Evolutionary conservation across 2,888 invertebrate genomes (phyloP).

Genomic region (Phragmatobia fuliginosa): DNA sequence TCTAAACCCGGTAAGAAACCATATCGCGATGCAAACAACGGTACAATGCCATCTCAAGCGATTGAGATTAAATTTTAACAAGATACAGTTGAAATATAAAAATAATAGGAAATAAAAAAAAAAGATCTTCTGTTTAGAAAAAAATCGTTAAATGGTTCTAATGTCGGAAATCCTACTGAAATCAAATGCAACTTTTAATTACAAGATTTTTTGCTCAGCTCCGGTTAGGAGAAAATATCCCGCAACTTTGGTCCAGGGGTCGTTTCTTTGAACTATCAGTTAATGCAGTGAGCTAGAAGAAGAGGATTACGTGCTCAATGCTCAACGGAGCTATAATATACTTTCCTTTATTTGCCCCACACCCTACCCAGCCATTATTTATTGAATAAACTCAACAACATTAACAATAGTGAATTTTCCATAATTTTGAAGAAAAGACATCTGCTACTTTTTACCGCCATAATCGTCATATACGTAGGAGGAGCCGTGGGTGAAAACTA

Average conservation of each 20-base stretch:
- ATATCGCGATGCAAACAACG: no score
- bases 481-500: no score
- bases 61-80: no score
- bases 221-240: constrained; percentile 16
- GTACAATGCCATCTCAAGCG: no score
- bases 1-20: no score
- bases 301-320: constrained; percentile 37
- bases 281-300: constrained; percentile 38
- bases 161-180: background rate
- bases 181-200: background rate
- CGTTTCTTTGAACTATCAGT: constrained; percentile 43
- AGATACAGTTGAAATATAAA: background rate
- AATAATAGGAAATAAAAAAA: no score
- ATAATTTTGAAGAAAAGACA: no score
- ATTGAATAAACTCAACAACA: background rate
- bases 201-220: constrained; percentile 11
- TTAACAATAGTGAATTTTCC: background rate
- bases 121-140: no score
- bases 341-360: constrained; percentile 7
- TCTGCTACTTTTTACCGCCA: no score
- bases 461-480: no score
- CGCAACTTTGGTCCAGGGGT: constrained; percentile 32
- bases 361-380: background rate
- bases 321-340: constrained; percentile 13
- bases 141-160: background rate